Percentiles rank a stretch among this genome's conserved stretches.
phyloP scores from a whole-genome alignment of 2,113 vertebrate genomes.

The Tupaia chinensis region DNA sequence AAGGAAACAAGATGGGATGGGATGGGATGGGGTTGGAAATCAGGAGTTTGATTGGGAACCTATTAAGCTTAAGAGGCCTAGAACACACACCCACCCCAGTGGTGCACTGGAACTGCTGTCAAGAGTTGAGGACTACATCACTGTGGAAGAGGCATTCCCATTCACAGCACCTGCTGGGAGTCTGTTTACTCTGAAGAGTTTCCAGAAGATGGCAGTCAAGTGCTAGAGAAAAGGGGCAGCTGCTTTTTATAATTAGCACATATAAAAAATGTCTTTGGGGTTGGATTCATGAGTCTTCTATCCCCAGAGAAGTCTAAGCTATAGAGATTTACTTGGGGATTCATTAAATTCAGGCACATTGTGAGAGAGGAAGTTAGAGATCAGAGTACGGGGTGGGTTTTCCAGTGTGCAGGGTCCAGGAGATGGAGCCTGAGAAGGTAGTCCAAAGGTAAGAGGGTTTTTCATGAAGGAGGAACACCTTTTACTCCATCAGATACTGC shows the following conservation, averaged over 20 bases:
- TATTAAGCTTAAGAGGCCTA: neutral
- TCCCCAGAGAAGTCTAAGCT: neutral
- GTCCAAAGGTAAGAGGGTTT: neutral
- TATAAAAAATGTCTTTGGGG: neutral
- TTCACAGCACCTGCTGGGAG: neutral
- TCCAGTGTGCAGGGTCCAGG: neutral
- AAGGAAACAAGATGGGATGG: neutral
- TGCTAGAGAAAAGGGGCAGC: conserved; percentile 16
- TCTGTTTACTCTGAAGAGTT: neutral
- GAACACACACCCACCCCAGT: fast-evolving
- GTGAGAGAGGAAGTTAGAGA: neutral
- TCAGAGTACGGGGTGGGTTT: too few relatives aligned
- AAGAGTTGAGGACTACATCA: neutral
- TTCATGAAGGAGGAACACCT: neutral
- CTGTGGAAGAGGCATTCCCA: neutral
- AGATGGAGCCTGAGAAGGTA: neutral
- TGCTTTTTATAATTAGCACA: conserved; percentile 54
- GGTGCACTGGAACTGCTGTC: neutral
- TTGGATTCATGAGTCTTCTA: neutral
- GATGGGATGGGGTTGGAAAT: neutral
- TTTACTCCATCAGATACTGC: neutral
- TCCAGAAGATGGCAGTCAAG: conserved; percentile 73
- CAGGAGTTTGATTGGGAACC: neutral
- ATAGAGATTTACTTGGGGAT: neutral
- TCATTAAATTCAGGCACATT: neutral